Evolutionary conservation across 2,888 invertebrate species (phyloP).

Genomic region (Mesodorylaimus sp.): DNA sequence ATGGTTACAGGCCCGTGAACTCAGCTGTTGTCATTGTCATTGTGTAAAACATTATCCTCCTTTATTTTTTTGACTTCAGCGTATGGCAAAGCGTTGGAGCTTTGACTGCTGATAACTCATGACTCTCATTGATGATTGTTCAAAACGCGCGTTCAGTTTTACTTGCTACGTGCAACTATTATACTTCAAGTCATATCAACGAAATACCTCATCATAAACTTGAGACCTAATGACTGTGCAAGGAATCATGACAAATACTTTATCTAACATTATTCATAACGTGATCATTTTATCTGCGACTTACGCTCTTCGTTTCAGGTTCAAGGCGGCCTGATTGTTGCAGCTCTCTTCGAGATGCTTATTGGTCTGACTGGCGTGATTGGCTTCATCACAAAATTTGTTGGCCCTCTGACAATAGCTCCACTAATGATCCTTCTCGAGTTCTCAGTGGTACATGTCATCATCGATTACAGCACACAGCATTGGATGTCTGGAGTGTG

Average conservation of each 20-base stretch:
- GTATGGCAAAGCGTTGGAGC: too few relatives aligned
- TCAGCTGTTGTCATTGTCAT: too few relatives aligned
- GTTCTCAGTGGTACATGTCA: slow-evolving; percentile 18
- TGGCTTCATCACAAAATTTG: slow-evolving; percentile 18
- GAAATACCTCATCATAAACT: background rate
- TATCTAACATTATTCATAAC: background rate
- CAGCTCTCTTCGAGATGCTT: slow-evolving; percentile 20
- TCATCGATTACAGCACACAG: slow-evolving; percentile 18
- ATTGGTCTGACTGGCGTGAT: slow-evolving; percentile 20
- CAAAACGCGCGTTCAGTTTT: background rate
- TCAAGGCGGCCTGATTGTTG: slow-evolving; percentile 19
- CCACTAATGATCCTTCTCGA: slow-evolving; percentile 23
- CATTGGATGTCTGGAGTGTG: slow-evolving; percentile 24
- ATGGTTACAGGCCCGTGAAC: too few relatives aligned
- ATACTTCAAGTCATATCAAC: background rate
- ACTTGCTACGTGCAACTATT: background rate
- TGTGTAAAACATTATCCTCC: too few relatives aligned
- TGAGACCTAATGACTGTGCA: too few relatives aligned
- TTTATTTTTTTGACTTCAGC: too few relatives aligned
- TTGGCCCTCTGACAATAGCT: slow-evolving; percentile 24
- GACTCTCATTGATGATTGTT: background rate
- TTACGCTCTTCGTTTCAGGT: slow-evolving; percentile 15
- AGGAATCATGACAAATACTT: background rate
- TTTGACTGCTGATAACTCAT: too few relatives aligned
- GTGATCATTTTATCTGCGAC: background rate